These are phyloP conservation scores for Pherbina coryleti DNA, from an alignment of 2,888 invertebrate species.

Conservation along the genomic window DNA sequence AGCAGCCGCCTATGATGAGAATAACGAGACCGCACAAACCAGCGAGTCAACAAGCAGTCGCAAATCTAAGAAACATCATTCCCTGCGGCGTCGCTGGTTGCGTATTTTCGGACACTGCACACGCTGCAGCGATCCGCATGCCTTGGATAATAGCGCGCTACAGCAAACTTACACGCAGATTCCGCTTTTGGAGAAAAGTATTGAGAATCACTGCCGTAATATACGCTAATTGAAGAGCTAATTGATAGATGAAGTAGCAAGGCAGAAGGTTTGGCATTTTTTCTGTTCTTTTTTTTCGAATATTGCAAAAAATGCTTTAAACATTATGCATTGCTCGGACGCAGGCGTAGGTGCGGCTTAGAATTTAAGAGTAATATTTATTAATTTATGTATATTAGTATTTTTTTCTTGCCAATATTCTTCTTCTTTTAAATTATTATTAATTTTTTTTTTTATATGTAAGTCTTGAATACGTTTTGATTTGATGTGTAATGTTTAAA, in stretches of 20 bases:
- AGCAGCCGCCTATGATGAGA: not conserved
- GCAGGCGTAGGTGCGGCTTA: not conserved
- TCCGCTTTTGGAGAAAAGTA: constrained; percentile 55
- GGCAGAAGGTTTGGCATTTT: constrained; percentile 3
- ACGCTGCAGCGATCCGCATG: constrained; percentile 55
- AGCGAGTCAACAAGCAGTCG: not conserved
- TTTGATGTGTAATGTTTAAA: not conserved
- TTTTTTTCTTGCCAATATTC: constrained; percentile 17
- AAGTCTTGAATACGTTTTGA: not conserved
- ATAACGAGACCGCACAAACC: not conserved
- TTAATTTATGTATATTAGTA: constrained; percentile 1
- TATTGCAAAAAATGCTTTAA: constrained; percentile 41
- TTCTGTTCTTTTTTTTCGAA: constrained; percentile 34
- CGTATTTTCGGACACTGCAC: constrained; percentile 61
- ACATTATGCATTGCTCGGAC: not conserved
- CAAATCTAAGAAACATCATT: constrained; percentile 46
- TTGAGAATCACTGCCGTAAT: constrained; percentile 44
- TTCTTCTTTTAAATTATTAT: constrained; percentile 1
- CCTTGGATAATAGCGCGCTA: constrained; percentile 48
- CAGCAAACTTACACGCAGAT: constrained; percentile 57
- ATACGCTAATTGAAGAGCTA: constrained; percentile 38
- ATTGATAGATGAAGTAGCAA: not conserved
- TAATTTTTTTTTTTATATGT: constrained; percentile 4
- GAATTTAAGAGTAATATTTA: not conserved
- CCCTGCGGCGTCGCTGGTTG: constrained; percentile 55